Conservation (phyloP, 2,888 invertebrate species). For the Hydriomena furcata region DNA sequence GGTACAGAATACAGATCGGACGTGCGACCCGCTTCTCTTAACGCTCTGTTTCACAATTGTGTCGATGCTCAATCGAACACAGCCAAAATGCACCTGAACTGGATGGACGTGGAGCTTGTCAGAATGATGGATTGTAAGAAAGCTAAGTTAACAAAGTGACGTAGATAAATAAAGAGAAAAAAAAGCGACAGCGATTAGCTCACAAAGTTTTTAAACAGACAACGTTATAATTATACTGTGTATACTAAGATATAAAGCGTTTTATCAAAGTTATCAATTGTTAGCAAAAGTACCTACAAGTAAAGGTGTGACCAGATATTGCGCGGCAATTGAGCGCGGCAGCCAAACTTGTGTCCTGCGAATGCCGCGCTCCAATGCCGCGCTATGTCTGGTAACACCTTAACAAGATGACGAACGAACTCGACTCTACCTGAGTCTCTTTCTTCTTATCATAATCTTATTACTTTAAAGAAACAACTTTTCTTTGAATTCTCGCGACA, state of each 20-base stretch:
- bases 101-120: slow-evolving; percentile 6
- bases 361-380: too few relatives aligned
- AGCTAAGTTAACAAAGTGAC: not conserved
- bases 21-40: slow-evolving; percentile 45
- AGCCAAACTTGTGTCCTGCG: too few relatives aligned
- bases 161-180: not conserved
- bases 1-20: slow-evolving; percentile 40
- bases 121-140: not conserved
- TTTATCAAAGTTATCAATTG: not conserved
- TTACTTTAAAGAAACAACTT: slow-evolving; percentile 15
- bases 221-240: too few relatives aligned
- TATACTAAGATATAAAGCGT: too few relatives aligned
- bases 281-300: slow-evolving; percentile 4
- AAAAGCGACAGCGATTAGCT: too few relatives aligned
- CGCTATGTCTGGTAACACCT: too few relatives aligned
- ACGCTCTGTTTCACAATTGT: slow-evolving; percentile 61
- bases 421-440: too few relatives aligned
- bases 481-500: slow-evolving; percentile 11
- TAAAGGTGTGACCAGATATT: too few relatives aligned
- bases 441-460: too few relatives aligned
- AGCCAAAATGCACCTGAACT: slow-evolving; percentile 30
- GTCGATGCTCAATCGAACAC: slow-evolving; percentile 39
- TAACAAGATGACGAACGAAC: too few relatives aligned
- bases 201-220: too few relatives aligned
- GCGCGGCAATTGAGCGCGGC: too few relatives aligned